phyloP scores from a whole-genome alignment of 2,888 invertebrate species.

The Malthinus flaveolus region DNA sequence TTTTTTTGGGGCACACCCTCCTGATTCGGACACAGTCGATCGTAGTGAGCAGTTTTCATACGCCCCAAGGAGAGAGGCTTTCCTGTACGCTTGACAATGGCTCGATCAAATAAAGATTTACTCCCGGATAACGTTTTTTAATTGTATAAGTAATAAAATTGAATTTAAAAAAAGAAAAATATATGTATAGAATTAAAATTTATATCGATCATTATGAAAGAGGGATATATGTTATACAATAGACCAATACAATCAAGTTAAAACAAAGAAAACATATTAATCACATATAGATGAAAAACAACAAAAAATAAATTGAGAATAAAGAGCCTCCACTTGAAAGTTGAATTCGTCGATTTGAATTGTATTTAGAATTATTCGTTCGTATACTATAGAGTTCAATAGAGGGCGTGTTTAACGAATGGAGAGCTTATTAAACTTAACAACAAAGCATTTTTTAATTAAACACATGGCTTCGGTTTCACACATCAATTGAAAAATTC shows the following conservation, averaged over 20 bases:
- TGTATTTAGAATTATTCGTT: constrained; percentile 50
- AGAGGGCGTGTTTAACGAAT: constrained; percentile 48
- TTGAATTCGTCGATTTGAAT: constrained; percentile 46
- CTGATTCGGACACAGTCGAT: too few relatives aligned
- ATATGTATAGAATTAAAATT: too few relatives aligned
- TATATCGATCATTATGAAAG: background rate
- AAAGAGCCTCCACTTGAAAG: constrained; percentile 39
- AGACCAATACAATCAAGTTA: constrained; percentile 4
- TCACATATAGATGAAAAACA: constrained; percentile 29
- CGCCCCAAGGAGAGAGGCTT: too few relatives aligned
- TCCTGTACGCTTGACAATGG: too few relatives aligned
- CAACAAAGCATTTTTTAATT: constrained; percentile 57
- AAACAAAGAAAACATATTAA: constrained; percentile 27
- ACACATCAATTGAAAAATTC: constrained; percentile 55
- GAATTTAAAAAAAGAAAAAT: too few relatives aligned
- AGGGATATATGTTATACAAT: background rate
- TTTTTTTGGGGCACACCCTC: too few relatives aligned
- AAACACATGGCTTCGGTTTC: constrained; percentile 54
- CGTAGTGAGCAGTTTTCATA: too few relatives aligned
- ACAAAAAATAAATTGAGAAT: constrained; percentile 30
- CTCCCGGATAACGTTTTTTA: too few relatives aligned
- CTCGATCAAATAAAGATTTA: too few relatives aligned
- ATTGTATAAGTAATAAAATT: too few relatives aligned
- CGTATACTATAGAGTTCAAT: constrained; percentile 47
- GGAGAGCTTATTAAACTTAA: constrained; percentile 55